These are phyloP conservation scores for Chaetodon trifascialis DNA, from an alignment of 2,113 vertebrate genomes.

Conservation along the genomic window DNA sequence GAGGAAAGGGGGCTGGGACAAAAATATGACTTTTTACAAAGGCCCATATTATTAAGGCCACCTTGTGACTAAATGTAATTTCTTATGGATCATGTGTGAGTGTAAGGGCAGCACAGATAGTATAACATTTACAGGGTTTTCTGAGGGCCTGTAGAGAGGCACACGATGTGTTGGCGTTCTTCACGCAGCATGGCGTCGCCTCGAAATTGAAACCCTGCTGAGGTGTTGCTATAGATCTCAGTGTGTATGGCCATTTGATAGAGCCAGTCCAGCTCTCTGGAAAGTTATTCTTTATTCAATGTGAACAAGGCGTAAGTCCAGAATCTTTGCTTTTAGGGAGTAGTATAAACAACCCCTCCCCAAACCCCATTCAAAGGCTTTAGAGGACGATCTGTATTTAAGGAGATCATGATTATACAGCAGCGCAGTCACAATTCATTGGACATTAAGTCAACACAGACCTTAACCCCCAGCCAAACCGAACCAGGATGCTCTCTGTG, in stretches of 20 bases:
- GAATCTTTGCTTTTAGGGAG: constrained; percentile 21
- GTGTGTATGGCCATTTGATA: constrained; percentile 51
- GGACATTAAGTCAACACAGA: constrained; percentile 61
- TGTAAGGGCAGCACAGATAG: constrained; percentile 33
- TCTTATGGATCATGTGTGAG: constrained; percentile 41
- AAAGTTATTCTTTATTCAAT: constrained; percentile 43
- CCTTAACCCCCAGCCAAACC: constrained; percentile 46
- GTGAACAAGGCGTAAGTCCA: constrained; percentile 36
- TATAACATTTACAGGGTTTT: constrained; percentile 48
- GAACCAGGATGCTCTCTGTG: constrained; percentile 3
- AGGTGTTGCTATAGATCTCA: constrained; percentile 59
- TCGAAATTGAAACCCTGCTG: constrained; percentile 52
- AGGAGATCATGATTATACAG: constrained; percentile 74
- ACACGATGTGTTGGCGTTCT: constrained; percentile 51
- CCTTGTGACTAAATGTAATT: constrained; percentile 53
- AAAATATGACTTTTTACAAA: constrained; percentile 53
- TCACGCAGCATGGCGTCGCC: constrained; percentile 32
- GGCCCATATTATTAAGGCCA: constrained; percentile 57
- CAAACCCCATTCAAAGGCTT: constrained; percentile 31
- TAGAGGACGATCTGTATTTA: constrained; percentile 41
- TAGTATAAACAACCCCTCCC: constrained; percentile 42
- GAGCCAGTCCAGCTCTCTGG: constrained; percentile 46
- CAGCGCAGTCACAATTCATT: constrained; percentile 58
- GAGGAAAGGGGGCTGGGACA: constrained; percentile 16
- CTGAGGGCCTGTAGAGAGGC: constrained; percentile 11